Evolutionary conservation across 1,140 invertebrate genomes (phyloP).

Genomic region (Venustaconcha ellipsiformis): DNA sequence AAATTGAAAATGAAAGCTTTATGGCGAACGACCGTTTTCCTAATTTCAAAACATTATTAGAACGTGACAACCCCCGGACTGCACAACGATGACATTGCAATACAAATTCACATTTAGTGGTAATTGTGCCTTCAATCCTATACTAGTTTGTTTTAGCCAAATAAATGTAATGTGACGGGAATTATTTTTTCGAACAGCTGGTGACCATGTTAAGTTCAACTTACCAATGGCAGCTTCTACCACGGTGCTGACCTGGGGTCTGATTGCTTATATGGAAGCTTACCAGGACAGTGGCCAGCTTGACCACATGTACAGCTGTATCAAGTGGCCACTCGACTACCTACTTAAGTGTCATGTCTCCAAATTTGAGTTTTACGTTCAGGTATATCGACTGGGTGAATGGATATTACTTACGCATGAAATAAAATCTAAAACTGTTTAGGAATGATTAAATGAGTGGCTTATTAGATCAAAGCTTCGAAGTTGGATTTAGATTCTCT

Average conservation of each 20-base stretch:
- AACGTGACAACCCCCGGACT: no score
- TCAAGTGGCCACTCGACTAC: slow-evolving; percentile 75
- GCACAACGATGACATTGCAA: no score
- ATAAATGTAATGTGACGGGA: not conserved
- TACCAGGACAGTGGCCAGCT: slow-evolving; percentile 69
- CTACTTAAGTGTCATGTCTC: slow-evolving; percentile 71
- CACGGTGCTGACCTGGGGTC: slow-evolving; percentile 75
- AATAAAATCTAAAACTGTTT: no score
- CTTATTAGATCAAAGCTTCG: no score
- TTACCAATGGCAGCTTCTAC: slow-evolving; percentile 76
- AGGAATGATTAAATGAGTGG: no score
- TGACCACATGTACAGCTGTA: slow-evolving; percentile 65
- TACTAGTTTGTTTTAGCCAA: no score
- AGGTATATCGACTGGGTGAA: slow-evolving; percentile 28
- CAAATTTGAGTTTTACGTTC: slow-evolving; percentile 41
- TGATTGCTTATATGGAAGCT: slow-evolving; percentile 70
- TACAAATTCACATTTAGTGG: no score
- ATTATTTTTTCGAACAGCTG: slow-evolving; percentile 67
- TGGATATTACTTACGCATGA: not conserved
- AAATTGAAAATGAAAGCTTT: no score
- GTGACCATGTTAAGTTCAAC: slow-evolving; percentile 62
- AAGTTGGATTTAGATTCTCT: no score
- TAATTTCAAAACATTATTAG: no score
- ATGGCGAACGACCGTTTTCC: no score
- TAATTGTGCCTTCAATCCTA: no score